Evolutionary conservation across 2,888 invertebrate genomes (phyloP), one percentile per base, ranked within the genome.

Genomic region (Lithophane ornitopus): DNA sequence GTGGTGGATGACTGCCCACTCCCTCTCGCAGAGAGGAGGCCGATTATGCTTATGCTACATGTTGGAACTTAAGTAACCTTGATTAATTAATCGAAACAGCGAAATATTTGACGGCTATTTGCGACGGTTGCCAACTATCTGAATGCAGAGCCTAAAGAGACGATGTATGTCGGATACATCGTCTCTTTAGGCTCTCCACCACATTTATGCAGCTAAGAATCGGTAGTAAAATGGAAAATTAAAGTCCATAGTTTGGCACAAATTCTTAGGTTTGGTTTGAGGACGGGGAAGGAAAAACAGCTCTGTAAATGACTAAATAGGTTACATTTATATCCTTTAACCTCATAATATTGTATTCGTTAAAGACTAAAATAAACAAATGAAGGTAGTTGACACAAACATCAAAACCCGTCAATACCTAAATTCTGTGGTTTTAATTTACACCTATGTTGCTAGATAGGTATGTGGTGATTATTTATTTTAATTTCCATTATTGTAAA

Each of bases 211-310:
- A 34, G 28, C 58, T 41, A 58, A 34, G 26, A 58, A 65, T 59
- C 2, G n/a, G n/a, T n/a, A 19, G 28, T 65, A 34, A 59, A 73
- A 49, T n/a, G 9, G 28, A 11, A 19, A 74, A 4, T 34, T 34
- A 6, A 34, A 34, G 4, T 22, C 11, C 41, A 41, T 39, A 41
- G 26, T 65, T 63, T 73, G 46, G 16, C 28, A 67, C 14, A 26
- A 39, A 76, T 62, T 46, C n/a, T 16, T 28, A 52, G 39, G 52
- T 34, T 41, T 49, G 11, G 46, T 76, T 69, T 77, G 28, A 41
- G 8, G 11, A 28, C 1, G 46, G 1, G 54, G 69, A 41, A 69
- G 76, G 69, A 77, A 77, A 77, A 77, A 28, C 14, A 28, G 11
- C 46, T 41, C 26, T 65, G 49, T 16, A 59, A 65, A 66, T 75